Conservation (phyloP, 2,888 invertebrate genomes). For the Diaperis boleti region DNA sequence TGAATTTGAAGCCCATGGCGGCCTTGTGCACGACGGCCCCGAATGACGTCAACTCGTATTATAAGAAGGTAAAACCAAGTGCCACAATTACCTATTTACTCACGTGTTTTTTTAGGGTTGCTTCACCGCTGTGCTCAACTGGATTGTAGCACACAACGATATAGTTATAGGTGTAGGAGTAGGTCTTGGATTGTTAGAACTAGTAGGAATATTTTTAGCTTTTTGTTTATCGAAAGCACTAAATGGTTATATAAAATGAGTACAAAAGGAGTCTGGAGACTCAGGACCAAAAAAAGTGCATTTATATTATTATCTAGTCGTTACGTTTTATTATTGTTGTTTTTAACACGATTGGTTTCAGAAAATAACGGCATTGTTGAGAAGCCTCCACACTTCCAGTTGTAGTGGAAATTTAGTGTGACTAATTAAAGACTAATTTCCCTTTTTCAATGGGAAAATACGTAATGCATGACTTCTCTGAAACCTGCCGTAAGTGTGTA, state of each 20-base stretch:
- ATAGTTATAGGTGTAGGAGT: slow-evolving; percentile 74
- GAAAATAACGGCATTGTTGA: no score
- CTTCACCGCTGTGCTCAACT: slow-evolving; percentile 72
- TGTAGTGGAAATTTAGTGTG: no score
- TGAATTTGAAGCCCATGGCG: slow-evolving; percentile 67
- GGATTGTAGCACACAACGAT: slow-evolving; percentile 73
- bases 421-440: no score
- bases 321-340: slow-evolving; percentile 32
- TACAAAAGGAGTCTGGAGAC: background rate
- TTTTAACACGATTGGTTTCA: no score
- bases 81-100: background rate
- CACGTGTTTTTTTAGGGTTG: slow-evolving; percentile 79
- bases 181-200: slow-evolving; percentile 72
- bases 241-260: slow-evolving; percentile 60
- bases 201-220: slow-evolving; percentile 75
- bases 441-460: no score
- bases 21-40: slow-evolving; percentile 71
- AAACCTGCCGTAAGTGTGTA: no score
- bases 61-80: slow-evolving; percentile 67
- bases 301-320: slow-evolving; percentile 38
- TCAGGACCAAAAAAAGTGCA: slow-evolving; percentile 2
- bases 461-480: no score
- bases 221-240: slow-evolving; percentile 76
- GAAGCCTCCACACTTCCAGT: no score
- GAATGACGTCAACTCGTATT: slow-evolving; percentile 72